These are phyloP conservation scores for Aix galericulata DNA, from an alignment of 2,113 vertebrate genomes.

Conservation along the genomic window DNA sequence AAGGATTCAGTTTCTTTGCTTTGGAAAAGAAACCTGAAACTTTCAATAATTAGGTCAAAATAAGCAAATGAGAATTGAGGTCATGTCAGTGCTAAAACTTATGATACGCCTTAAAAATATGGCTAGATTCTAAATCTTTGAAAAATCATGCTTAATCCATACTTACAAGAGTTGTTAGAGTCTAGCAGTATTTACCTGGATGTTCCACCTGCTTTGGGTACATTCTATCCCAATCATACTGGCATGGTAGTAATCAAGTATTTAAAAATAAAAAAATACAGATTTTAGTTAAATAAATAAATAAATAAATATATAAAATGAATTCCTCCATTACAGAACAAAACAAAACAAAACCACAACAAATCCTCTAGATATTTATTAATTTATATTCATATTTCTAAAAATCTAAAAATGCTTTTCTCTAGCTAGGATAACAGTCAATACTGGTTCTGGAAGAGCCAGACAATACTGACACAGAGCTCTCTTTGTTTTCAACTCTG, in stretches of 20 bases:
- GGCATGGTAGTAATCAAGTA: neutral
- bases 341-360: neutral
- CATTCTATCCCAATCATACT: neutral
- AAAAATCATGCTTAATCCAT: neutral
- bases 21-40: neutral
- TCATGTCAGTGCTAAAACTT: neutral
- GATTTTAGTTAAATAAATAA: neutral
- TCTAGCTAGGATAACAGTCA: neutral
- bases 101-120: neutral
- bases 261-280: neutral
- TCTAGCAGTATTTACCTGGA: neutral
- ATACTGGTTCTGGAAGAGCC: neutral
- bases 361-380: neutral
- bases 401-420: neutral
- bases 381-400: neutral
- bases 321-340: neutral
- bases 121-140: neutral
- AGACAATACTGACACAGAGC: neutral
- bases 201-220: neutral
- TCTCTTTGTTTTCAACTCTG: fast-evolving
- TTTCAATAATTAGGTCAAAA: neutral
- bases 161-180: neutral
- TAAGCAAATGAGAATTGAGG: neutral
- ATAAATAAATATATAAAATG: neutral
- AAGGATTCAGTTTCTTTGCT: neutral